A percentile compares a stretch with the other conserved stretches of the same genome.
Conservation (phyloP, 2,888 invertebrate species). For the Sesamia inferens region DNA sequence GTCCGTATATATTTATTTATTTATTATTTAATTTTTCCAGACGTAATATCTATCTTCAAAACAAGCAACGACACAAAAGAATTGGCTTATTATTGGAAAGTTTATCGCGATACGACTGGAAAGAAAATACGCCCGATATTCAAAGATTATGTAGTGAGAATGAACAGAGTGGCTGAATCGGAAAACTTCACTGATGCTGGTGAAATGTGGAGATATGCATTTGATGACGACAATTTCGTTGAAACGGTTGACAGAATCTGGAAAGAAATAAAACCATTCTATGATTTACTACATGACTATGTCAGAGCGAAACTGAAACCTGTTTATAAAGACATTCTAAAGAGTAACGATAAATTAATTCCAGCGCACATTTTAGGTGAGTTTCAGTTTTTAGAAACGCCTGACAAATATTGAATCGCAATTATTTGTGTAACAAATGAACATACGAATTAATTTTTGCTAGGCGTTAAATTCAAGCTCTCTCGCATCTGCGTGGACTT, state of each 20-base stretch:
- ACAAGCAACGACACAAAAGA: slow-evolving; percentile 90
- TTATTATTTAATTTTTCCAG: slow-evolving; percentile 75
- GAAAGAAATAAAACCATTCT: slow-evolving; percentile 91
- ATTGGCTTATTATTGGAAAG: slow-evolving; percentile 91
- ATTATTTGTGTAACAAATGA: not conserved
- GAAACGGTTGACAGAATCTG: slow-evolving; percentile 87
- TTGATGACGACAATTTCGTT: slow-evolving; percentile 83
- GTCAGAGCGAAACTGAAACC: slow-evolving; percentile 89
- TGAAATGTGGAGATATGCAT: slow-evolving; percentile 85
- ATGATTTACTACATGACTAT: slow-evolving; percentile 91
- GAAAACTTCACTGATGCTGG: slow-evolving; percentile 88
- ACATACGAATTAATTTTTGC: not conserved
- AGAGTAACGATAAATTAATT: slow-evolving; percentile 87
- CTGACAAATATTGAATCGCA: slow-evolving; percentile 23
- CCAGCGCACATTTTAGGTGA: slow-evolving; percentile 93
- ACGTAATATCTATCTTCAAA: slow-evolving; percentile 83
- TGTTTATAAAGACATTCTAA: slow-evolving; percentile 85
- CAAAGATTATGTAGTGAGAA: slow-evolving; percentile 90
- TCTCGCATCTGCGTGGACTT: no score
- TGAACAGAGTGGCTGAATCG: slow-evolving; percentile 90
- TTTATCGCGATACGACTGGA: slow-evolving; percentile 92
- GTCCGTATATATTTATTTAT: no score
- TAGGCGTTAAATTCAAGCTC: not conserved
- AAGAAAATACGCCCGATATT: slow-evolving; percentile 90
- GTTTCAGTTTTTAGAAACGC: slow-evolving; percentile 34